Base-by-base conservation (phyloP, 2,113 vertebrate genomes). In the Excalfactoria chinensis region DNA sequence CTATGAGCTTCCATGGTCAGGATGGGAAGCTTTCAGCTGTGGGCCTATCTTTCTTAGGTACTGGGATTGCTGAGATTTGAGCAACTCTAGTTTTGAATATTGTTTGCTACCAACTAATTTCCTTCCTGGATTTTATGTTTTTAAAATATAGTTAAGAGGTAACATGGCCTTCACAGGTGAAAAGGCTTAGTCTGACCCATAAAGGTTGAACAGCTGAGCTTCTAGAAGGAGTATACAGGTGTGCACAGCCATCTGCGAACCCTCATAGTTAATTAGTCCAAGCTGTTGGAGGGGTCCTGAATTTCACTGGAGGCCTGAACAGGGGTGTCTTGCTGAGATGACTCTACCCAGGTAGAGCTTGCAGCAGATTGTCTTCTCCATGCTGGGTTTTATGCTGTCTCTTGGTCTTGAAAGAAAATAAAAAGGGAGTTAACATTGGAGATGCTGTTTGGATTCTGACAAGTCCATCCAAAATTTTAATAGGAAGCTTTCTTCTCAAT, bases 401-500 rank as follows among this genome's bases (percentile, higher is more conserved):
- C 69, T 67, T 23, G 70, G 43, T 13, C 66, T 64, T 40, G 43
- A 87, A 60, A 87, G 90, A 85, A 22, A 63, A 40, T 41, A 70
- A 71, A 44, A 75, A 86, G 16, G 15, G 68, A 34, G 46, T 74
- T 82, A 69, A 79, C 15, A 23, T 14, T 49, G 25, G 53, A 90
- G 44, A 76, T 90, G 70, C 78, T 90, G 58, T 72, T 93, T 92
- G 70, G 75, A 89, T 93, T 91, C 78, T 93, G 43, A 66, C 56
- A 48, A 2, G 3, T 74, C 46, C n/a, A 56, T 87, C 93, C 91
- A 94, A 83, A 86, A 71, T 71, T 70, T 95, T 94, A 94, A 96
- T 94, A 80, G 84, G 85, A 93, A 93, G 37, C 78, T 92, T 94
- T 92, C 63, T 76, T 85, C 86, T 89, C 34, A 77, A 18, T 92